Evolutionary conservation across 2,888 invertebrate genomes (phyloP).

Genomic region (Rhabditoides inermis): DNA sequence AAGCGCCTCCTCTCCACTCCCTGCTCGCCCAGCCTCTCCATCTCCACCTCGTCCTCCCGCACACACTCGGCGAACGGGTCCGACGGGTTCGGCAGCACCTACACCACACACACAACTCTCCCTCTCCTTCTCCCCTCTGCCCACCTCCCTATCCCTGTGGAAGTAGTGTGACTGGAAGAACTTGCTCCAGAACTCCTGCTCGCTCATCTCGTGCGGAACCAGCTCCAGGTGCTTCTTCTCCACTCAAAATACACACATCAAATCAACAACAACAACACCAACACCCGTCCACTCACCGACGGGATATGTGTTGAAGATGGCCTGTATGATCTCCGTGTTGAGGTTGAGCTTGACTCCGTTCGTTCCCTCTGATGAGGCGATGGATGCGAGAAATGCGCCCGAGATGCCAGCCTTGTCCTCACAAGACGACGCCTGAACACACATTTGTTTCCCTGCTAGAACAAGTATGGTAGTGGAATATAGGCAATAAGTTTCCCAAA

Average conservation of each 20-base stretch:
- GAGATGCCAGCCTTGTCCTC: conserved; percentile 70
- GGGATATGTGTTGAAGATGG: conserved; percentile 97
- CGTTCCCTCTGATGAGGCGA: conserved; percentile 42
- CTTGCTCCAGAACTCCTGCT: conserved; percentile 96
- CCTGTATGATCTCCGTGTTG: conserved; percentile 88
- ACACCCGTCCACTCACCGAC: conserved; percentile 59
- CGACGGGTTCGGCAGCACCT: conserved; percentile 60
- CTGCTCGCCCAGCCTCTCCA: conserved; percentile 17
- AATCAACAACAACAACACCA: background rate
- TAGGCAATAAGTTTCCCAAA: background rate
- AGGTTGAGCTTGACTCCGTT: conserved; percentile 69
- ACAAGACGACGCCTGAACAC: too few relatives aligned
- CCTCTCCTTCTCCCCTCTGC: background rate
- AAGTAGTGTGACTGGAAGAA: conserved; percentile 98
- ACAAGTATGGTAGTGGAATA: background rate
- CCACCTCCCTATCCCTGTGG: conserved; percentile 67
- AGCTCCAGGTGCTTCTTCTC: conserved; percentile 89
- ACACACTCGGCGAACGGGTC: conserved; percentile 96
- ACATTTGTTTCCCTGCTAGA: background rate
- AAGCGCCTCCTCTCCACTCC: conserved; percentile 26
- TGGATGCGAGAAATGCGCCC: conserved; percentile 60
- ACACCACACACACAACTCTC: background rate
- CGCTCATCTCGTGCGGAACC: conserved; percentile 87
- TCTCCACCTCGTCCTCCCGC: conserved; percentile 77
- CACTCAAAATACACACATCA: conserved; percentile 58